These are phyloP conservation scores for Meloe dianella DNA, from an alignment of 2,888 invertebrate genomes.

Conservation along the genomic window DNA sequence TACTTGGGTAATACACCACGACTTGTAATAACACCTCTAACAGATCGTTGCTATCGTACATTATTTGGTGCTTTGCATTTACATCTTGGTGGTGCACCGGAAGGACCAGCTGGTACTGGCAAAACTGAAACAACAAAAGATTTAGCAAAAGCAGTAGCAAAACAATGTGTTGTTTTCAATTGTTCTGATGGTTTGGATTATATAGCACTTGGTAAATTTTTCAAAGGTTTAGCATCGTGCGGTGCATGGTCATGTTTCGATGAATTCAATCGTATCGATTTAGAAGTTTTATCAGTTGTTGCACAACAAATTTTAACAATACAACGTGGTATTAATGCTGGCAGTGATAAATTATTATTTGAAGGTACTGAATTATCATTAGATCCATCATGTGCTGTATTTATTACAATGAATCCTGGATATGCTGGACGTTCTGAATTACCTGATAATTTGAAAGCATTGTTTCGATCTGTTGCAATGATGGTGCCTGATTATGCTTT, in stretches of 20 bases:
- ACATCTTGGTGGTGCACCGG: constrained; percentile 69
- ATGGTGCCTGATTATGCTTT: constrained; percentile 97
- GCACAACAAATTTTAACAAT: constrained; percentile 95
- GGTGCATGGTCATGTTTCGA: constrained; percentile 98
- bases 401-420: constrained; percentile 96
- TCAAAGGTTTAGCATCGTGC: constrained; percentile 90
- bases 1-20: constrained; percentile 90
- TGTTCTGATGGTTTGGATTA: constrained; percentile 96
- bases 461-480: constrained; percentile 83
- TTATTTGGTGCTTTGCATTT: constrained; percentile 90
- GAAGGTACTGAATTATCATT: constrained; percentile 87
- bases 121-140: constrained; percentile 96
- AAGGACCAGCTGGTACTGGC: constrained; percentile 69
- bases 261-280: constrained; percentile 93
- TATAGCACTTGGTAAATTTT: constrained; percentile 91
- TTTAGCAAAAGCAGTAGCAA: constrained; percentile 93
- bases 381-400: constrained; percentile 88
- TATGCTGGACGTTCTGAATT: constrained; percentile 92
- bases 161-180: constrained; percentile 96
- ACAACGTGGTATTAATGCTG: constrained; percentile 85
- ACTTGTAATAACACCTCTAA: constrained; percentile 91
- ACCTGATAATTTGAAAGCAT: constrained; percentile 89
- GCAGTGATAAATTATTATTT: constrained; percentile 77
- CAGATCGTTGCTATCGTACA: constrained; percentile 91
- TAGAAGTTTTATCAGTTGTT: constrained; percentile 92